Evolutionary conservation across 2,888 invertebrate genomes (phyloP).

Genomic region (Panopea generosa): DNA sequence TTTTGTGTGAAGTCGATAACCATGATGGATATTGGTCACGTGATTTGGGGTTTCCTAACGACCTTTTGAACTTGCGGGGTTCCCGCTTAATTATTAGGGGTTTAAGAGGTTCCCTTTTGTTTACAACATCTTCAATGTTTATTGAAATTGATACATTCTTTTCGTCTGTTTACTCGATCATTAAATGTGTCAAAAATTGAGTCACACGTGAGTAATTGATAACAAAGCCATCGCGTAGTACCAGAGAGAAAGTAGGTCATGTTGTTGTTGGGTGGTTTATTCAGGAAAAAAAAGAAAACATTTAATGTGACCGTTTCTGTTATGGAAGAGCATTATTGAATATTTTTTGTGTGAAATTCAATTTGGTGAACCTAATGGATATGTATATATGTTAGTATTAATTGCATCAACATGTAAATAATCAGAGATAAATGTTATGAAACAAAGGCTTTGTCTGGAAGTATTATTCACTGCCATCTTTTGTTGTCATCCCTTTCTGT

Average conservation of each 20-base stretch:
- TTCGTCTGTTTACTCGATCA: slow-evolving; percentile 12
- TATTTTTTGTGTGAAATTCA: too few species aligned
- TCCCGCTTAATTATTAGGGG: slow-evolving; percentile 65
- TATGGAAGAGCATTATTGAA: too few species aligned
- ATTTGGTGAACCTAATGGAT: too few species aligned
- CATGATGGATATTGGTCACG: slow-evolving; percentile 80
- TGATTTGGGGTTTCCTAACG: slow-evolving; percentile 79
- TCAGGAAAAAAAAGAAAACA: too few species aligned
- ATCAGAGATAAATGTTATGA: background rate
- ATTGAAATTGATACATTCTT: background rate
- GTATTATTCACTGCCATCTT: slow-evolving; percentile 11
- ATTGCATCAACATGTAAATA: too few species aligned
- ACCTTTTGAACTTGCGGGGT: slow-evolving; percentile 80
- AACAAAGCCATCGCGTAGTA: slow-evolving; percentile 39
- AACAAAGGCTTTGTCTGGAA: slow-evolving; percentile 62
- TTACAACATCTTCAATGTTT: too few species aligned
- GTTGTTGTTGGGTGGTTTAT: slow-evolving; percentile 53
- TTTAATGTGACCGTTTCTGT: too few species aligned
- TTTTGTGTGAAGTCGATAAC: slow-evolving; percentile 75
- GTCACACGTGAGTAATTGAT: slow-evolving; percentile 56
- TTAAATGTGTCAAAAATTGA: slow-evolving; percentile 42
- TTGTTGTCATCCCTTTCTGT: too few species aligned
- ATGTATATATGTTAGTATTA: too few species aligned
- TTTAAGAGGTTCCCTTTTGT: too few species aligned
- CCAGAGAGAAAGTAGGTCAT: slow-evolving; percentile 64